phyloP scores from a whole-genome alignment of 2,797 vertebrate species.

The Phoebastria nigripes region DNA sequence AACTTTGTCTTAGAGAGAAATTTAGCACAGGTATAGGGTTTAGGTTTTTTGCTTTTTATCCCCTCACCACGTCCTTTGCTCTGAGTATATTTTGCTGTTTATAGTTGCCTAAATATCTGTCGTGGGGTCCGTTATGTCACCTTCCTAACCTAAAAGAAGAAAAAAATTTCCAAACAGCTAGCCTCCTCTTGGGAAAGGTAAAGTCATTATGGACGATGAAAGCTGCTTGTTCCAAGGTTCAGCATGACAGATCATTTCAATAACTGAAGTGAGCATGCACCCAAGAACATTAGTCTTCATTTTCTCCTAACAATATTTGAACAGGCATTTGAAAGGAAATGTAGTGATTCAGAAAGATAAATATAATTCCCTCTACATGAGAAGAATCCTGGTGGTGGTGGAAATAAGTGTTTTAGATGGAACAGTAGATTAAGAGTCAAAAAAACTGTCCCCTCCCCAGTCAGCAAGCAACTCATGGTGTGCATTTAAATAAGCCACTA shows the following conservation, averaged over 20 bases:
- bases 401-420: not conserved
- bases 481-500: not conserved
- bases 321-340: not conserved
- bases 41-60: not conserved
- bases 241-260: not conserved
- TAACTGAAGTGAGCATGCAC: not conserved
- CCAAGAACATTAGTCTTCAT: not conserved
- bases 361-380: not conserved
- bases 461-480: not conserved
- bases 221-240: not conserved
- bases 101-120: not conserved
- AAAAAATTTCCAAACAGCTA: not conserved
- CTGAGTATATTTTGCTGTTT: not conserved
- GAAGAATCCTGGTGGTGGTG: not conserved
- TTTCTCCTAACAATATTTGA: conserved; percentile 3
- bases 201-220: not conserved
- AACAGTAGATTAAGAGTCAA: not conserved
- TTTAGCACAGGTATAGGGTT: not conserved
- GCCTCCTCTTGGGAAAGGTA: not conserved
- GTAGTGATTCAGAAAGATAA: not conserved
- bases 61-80: not conserved
- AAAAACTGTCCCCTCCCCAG: not conserved
- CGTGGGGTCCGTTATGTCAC: not conserved
- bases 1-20: not conserved
- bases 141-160: not conserved